Conservation (phyloP, 2,888 invertebrate species). For the Cryptocephalus primarius region DNA sequence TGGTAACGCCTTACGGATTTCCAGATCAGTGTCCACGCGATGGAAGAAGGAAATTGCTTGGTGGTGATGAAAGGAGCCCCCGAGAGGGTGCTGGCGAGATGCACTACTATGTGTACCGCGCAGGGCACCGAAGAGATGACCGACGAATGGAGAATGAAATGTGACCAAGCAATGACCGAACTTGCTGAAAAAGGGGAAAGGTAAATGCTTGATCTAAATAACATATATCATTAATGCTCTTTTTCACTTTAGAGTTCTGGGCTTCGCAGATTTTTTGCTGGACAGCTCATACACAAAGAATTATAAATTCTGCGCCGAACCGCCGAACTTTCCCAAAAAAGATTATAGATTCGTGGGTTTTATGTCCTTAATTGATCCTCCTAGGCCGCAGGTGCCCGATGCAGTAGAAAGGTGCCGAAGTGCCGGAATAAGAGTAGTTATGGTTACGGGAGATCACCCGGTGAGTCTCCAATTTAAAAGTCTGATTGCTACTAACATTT, state of each 20-base stretch:
- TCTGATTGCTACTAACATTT: not conserved
- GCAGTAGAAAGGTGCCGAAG: conserved; percentile 58
- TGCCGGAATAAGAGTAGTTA: conserved; percentile 70
- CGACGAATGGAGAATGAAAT: conserved; percentile 42
- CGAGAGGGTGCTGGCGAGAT: conserved; percentile 58
- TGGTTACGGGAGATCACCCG: conserved; percentile 78
- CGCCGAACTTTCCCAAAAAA: conserved; percentile 58
- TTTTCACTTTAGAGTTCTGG: conserved; percentile 35
- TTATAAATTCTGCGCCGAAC: conserved; percentile 48
- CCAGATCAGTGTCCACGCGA: conserved; percentile 51
- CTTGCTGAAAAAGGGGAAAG: conserved; percentile 38
- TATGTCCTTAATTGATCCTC: conserved; percentile 55
- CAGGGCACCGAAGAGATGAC: conserved; percentile 45
- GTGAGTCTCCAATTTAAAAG: conserved; percentile 31
- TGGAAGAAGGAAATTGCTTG: conserved; percentile 41
- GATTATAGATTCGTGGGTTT: conserved; percentile 54
- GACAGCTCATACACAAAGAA: conserved; percentile 41
- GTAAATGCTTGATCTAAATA: not conserved
- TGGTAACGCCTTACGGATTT: conserved; percentile 2
- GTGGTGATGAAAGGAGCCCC: conserved; percentile 71
- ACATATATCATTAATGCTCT: not conserved
- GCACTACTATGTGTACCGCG: conserved; percentile 48
- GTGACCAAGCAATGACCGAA: conserved; percentile 63
- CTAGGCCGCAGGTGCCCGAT: conserved; percentile 52
- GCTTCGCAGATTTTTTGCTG: conserved; percentile 66